Conservation (phyloP, 2,113 vertebrate species). For the Hemiprocne comata region DNA sequence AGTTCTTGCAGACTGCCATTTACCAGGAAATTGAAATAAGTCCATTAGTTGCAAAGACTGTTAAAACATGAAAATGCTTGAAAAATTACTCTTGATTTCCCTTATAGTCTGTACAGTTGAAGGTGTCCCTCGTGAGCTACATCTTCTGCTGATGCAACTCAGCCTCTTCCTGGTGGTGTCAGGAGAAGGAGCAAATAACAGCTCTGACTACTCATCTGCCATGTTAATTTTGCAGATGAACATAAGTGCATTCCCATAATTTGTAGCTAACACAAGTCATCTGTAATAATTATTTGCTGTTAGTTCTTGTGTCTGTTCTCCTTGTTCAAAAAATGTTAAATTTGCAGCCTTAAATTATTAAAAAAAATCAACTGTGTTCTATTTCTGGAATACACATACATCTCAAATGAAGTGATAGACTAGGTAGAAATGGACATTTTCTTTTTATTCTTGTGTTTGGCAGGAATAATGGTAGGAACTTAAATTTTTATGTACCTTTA, state of each 20-base stretch:
- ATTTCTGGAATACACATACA: not conserved
- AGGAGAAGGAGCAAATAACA: not conserved
- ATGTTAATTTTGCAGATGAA: not conserved
- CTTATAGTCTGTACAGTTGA: not conserved
- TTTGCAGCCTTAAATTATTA: not conserved
- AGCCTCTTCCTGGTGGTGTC: not conserved
- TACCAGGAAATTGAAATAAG: not conserved
- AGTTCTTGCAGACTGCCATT: constrained; percentile 3
- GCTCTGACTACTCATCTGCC: not conserved
- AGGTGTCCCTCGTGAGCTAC: not conserved
- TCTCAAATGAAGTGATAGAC: not conserved
- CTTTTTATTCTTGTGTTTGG: not conserved
- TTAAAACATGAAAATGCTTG: not conserved
- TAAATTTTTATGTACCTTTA: not conserved
- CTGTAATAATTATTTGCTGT: not conserved
- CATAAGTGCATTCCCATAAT: not conserved
- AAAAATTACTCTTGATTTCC: not conserved
- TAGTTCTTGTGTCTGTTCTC: not conserved
- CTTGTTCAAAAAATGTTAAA: not conserved
- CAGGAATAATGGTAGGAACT: not conserved
- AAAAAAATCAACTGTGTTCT: not conserved
- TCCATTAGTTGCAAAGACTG: not conserved
- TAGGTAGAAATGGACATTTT: not conserved
- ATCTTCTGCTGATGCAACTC: not conserved
- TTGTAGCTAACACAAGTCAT: not conserved